These are phyloP conservation scores for Pegea sp. DNA, from an alignment of 23 tunicate genomes.

Conservation along the genomic window DNA sequence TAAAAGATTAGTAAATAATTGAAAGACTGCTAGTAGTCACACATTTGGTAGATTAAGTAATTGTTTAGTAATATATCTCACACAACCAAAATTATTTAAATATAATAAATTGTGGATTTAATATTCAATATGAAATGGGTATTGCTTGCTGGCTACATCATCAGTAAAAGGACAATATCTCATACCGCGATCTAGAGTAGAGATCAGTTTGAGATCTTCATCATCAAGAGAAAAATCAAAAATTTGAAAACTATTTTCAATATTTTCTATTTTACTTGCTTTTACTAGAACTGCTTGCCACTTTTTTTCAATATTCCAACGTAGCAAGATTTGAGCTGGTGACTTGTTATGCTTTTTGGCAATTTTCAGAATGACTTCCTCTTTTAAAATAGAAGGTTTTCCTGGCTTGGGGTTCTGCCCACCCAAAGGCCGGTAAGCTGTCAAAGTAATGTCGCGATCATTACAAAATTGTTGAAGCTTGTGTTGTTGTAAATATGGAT, in stretches of 20 bases:
- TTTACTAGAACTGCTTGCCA: conserved; percentile 28
- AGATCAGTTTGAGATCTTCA: conserved; percentile 13
- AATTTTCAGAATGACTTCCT: conserved; percentile 15
- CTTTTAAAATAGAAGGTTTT: conserved; percentile 17
- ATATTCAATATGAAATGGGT: conserved; percentile 32
- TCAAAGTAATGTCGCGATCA: conserved; percentile 16
- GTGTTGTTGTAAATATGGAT: conserved; percentile 41
- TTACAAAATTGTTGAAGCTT: conserved; percentile 38
- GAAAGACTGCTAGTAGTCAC: too few relatives aligned
- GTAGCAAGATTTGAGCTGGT: conserved; percentile 42
- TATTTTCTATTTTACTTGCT: conserved; percentile 18
- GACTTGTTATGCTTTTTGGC: conserved; percentile 27
- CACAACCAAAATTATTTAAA: too few relatives aligned
- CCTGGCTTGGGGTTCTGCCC: conserved; percentile 15
- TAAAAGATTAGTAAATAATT: too few relatives aligned
- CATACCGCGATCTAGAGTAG: conserved; percentile 8
- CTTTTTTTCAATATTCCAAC: conserved; percentile 46
- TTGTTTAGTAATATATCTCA: too few relatives aligned
- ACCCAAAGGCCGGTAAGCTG: conserved; percentile 44
- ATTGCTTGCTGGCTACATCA: conserved; percentile 12
- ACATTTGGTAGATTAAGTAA: too few relatives aligned
- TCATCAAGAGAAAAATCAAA: conserved; percentile 39
- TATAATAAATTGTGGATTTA: conserved; percentile 3
- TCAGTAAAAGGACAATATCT: conserved; percentile 24
- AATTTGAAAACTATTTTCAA: conserved; percentile 20